Percentiles rank a stretch among this genome's conserved stretches.
Evolutionary conservation across 2,113 vertebrate species (phyloP).

Genomic region (Epinephelus fuscoguttatus): DNA sequence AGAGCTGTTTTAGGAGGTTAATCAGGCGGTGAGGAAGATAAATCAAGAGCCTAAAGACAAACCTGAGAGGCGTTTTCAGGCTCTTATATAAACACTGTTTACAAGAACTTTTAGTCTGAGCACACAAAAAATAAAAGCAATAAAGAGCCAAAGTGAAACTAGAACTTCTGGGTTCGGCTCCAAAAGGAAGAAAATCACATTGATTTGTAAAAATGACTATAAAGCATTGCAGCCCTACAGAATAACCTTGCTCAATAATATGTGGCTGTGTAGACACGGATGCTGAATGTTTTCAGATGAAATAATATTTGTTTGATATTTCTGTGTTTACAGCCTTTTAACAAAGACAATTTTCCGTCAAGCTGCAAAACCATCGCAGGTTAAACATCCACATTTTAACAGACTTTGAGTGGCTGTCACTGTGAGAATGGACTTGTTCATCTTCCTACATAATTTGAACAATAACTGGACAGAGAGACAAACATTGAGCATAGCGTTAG

Average conservation of each 20-base stretch:
- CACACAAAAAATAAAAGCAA: not conserved
- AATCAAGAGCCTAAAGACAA: slow-evolving; percentile 7
- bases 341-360: not conserved
- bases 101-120: not conserved
- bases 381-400: not conserved
- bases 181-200: not conserved
- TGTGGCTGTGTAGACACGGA: not conserved
- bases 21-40: slow-evolving; percentile 29
- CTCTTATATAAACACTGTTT: slow-evolving; percentile 1
- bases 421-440: too few species aligned
- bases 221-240: not conserved
- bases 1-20: slow-evolving; percentile 30
- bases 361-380: not conserved
- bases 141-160: not conserved
- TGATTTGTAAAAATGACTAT: not conserved
- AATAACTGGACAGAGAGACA: too few species aligned
- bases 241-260: not conserved
- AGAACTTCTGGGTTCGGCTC: not conserved
- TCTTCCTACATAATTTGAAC: too few species aligned
- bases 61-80: slow-evolving; percentile 6
- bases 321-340: not conserved
- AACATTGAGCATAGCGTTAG: too few species aligned
- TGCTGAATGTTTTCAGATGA: not conserved
- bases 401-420: too few species aligned
- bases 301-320: not conserved